These are phyloP conservation scores for Lacanobia oleracea DNA, from an alignment of 2,888 invertebrate genomes.

Conservation along the genomic window DNA sequence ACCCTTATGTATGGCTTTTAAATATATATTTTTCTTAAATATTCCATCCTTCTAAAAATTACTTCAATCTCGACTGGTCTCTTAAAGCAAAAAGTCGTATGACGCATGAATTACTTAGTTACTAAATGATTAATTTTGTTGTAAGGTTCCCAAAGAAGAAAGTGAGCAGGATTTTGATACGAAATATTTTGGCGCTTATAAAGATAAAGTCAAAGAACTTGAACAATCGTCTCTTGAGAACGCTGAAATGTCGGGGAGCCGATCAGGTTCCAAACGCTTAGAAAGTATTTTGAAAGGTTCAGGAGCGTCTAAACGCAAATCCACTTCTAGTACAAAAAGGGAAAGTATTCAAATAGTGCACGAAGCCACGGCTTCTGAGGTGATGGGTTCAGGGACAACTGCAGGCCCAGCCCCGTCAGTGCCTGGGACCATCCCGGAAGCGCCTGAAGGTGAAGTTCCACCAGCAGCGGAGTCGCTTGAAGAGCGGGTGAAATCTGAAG, in stretches of 20 bases:
- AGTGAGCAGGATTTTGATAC: slow-evolving; percentile 85
- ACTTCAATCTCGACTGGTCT: neutral
- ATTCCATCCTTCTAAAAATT: neutral
- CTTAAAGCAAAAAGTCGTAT: neutral
- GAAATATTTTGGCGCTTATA: slow-evolving; percentile 85
- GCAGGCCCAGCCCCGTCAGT: neutral
- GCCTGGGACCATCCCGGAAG: slow-evolving; percentile 7
- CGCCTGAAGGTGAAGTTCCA: neutral
- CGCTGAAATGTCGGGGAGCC: slow-evolving; percentile 33
- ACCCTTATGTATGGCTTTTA: slow-evolving; percentile 80
- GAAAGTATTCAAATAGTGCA: slow-evolving; percentile 48
- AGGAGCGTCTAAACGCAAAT: slow-evolving; percentile 31
- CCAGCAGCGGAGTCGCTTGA: neutral
- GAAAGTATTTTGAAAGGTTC: slow-evolving; percentile 39
- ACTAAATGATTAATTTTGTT: slow-evolving; percentile 2
- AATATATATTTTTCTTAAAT: neutral
- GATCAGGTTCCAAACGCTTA: slow-evolving; percentile 39
- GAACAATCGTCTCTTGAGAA: slow-evolving; percentile 49
- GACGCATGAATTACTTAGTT: neutral
- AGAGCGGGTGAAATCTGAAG: neutral
- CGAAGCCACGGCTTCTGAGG: slow-evolving; percentile 2
- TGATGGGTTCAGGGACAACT: neutral
- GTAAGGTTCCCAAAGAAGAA: slow-evolving; percentile 79
- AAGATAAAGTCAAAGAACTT: slow-evolving; percentile 69
- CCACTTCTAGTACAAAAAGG: slow-evolving; percentile 20